Evolutionary conservation across 2,113 vertebrate species (phyloP).

Genomic region (Mohoua ochrocephala): DNA sequence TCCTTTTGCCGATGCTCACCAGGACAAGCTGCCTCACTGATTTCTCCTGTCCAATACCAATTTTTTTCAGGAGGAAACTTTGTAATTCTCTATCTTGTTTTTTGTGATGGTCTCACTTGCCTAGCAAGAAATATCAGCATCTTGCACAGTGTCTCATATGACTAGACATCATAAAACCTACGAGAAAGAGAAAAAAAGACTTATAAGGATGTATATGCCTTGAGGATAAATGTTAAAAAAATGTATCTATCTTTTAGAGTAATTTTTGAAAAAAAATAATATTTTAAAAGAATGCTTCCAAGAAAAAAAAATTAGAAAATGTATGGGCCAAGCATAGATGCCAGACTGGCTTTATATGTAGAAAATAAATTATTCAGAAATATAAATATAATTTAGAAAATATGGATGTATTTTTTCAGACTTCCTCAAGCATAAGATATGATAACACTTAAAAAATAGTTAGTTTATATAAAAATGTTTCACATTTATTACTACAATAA

Average conservation of each 20-base stretch:
- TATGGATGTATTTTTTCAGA: not conserved
- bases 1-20: not conserved
- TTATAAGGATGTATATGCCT: not conserved
- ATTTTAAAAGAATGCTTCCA: not conserved
- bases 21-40: not conserved
- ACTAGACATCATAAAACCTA: not conserved
- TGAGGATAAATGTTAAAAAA: not conserved
- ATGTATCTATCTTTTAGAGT: rapidly evolving
- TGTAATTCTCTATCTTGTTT: not conserved
- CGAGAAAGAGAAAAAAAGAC: not conserved
- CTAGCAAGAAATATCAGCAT: not conserved
- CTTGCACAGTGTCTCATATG: not conserved
- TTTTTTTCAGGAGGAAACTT: not conserved
- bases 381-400: not conserved
- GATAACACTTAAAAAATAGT: not conserved
- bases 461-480: not conserved
- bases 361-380: not conserved
- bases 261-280: not conserved
- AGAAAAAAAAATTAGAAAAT: not conserved
- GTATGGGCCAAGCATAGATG: not conserved
- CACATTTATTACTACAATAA: not conserved
- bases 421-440: not conserved
- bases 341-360: not conserved
- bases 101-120: not conserved
- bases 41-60: not conserved